Base-by-base conservation (phyloP, 2,888 invertebrate genomes). In the Amiota communis region DNA sequence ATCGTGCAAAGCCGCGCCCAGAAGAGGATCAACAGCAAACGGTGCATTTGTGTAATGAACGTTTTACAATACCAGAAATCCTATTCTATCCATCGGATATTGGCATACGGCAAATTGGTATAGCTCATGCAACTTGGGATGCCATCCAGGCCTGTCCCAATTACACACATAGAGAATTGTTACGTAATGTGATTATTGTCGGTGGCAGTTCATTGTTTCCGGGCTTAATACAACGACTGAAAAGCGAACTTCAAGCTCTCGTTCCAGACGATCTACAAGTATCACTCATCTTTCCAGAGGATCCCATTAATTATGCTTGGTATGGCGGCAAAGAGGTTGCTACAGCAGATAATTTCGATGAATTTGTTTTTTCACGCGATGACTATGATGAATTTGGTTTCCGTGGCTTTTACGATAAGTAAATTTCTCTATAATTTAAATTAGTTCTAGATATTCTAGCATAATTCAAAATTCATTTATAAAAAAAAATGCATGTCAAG, bases 71-170 rank as follows among this genome's bases (percentile, higher is more conserved):
- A 65, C 99, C 99, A 0, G 99, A 99, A 90, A 91, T 99, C 2
- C 90, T 99, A 3, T 98, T 99, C 87, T 93, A 95, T 86, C 99
- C 99, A 0, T 96, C 96, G 1, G 98, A 99, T 88, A 95, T 99
- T 53, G 98, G 97, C 0, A 95, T 99, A 76, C 93, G 93, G 71
- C 87, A 93, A 90, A 97, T 97, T 93, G 99, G 99, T 0, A 94
- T 99, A 75, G 92, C 96, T 0, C 98, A 99, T 91, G 95, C 96
- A 0, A 93, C 98, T 8, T 93, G 95, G 72, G 92, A 96, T 85
- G 92, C 94, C 0, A 92, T 98, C n/a, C 91, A 92, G 70, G 89
- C 91, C 0, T 96, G 96, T 79, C 95, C 96, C 0, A 91, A 93
- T 82, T 93, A 94, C 81, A 90, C 95, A 68, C 94, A 93, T 81